A percentile compares a stretch with the other conserved stretches of the same genome.
These are phyloP conservation scores for Metridium senile DNA, from an alignment of 92 coral and sea anemone genomes.

Conservation along the genomic window DNA sequence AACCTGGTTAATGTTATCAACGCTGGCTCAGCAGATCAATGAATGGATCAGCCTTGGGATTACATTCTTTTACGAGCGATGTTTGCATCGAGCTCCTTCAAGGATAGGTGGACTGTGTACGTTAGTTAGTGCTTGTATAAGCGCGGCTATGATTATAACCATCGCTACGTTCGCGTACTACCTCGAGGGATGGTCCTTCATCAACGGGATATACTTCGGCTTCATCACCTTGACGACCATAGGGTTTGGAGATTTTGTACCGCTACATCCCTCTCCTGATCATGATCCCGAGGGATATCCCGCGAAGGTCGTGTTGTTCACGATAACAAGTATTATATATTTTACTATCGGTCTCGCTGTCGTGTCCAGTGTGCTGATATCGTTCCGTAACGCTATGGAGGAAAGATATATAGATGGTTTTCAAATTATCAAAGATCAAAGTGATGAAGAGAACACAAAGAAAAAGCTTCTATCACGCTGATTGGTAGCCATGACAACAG, in stretches of 20 bases:
- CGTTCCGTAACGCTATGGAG: constrained; percentile 94
- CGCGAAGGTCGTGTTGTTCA: constrained; percentile 82
- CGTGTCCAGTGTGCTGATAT: constrained; percentile 91
- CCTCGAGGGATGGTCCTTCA: constrained; percentile 88
- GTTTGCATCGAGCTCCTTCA: constrained; percentile 57
- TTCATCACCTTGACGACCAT: constrained; percentile 96
- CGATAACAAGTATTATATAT: constrained; percentile 85
- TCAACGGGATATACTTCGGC: constrained; percentile 95
- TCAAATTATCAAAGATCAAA: constrained; percentile 70
- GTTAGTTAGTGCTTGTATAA: constrained; percentile 62
- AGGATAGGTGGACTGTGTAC: constrained; percentile 70
- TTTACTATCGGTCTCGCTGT: constrained; percentile 94
- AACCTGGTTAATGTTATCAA: constrained; percentile 96
- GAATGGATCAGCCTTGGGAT: constrained; percentile 62
- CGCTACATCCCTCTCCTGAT: constrained; percentile 93
- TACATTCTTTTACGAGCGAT: constrained; percentile 52
- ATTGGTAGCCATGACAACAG: background rate
- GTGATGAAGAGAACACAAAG: constrained; percentile 58
- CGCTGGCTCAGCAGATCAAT: constrained; percentile 86
- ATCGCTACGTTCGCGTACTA: constrained; percentile 84
- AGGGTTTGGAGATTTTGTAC: constrained; percentile 99
- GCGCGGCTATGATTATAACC: constrained; percentile 73
- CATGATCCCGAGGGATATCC: constrained; percentile 84
- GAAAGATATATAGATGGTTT: constrained; percentile 89
- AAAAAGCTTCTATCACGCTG: constrained; percentile 23